phyloP scores from a whole-genome alignment of 2,113 vertebrate genomes.

The Trachemys scripta region DNA sequence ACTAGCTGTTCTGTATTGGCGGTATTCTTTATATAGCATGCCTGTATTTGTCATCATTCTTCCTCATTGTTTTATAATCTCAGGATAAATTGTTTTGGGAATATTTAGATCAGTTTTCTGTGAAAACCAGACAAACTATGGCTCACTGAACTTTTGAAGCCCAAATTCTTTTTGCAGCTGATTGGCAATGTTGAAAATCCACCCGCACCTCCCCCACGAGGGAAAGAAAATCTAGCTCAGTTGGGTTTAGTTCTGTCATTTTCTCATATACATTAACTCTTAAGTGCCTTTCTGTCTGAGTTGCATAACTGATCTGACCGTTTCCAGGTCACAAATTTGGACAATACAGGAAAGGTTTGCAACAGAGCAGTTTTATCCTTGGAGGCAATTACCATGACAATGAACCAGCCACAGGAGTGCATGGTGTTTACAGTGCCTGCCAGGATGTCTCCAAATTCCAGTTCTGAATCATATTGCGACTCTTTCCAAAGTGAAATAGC shows the following conservation, averaged over 20 bases:
- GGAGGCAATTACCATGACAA: not conserved
- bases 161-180: not conserved
- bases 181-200: not conserved
- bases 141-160: not conserved
- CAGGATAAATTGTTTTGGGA: conserved; percentile 40
- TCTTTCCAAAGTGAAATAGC: not conserved
- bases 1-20: conserved; percentile 67
- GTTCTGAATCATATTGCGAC: accelerated
- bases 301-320: not conserved
- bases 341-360: accelerated
- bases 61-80: conserved; percentile 55
- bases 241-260: not conserved
- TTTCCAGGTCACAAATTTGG: not conserved
- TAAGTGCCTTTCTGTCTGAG: not conserved
- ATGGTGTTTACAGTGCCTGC: not conserved
- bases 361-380: not conserved
- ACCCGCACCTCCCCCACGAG: accelerated
- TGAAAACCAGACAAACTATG: conserved; percentile 54
- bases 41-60: conserved; percentile 60
- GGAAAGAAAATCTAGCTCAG: not conserved
- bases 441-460: not conserved
- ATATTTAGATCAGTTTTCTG: conserved; percentile 54
- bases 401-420: not conserved
- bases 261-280: not conserved
- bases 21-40: conserved; percentile 36